Evolutionary conservation across 1,140 invertebrate species (phyloP).

Genomic region (Drosophila micromelanica): DNA sequence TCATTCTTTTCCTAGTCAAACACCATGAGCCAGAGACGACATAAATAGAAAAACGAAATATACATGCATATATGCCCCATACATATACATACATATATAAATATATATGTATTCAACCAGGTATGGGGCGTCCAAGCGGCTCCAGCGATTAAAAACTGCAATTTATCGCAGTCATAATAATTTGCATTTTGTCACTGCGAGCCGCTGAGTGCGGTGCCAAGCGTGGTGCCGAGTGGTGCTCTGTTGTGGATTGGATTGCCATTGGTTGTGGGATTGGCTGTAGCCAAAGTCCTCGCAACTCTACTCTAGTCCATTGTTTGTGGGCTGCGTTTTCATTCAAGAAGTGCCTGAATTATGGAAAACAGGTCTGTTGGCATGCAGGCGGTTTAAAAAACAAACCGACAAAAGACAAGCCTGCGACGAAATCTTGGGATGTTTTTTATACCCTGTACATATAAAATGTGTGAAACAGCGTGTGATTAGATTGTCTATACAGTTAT

Average conservation of each 20-base stretch:
- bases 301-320: slow-evolving; percentile 41
- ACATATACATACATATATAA: slow-evolving; percentile 4
- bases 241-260: slow-evolving; percentile 16
- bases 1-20: slow-evolving; percentile 71
- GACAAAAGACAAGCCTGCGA: slow-evolving; percentile 30
- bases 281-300: slow-evolving; percentile 8
- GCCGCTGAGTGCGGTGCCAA: slow-evolving; percentile 8
- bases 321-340: slow-evolving; percentile 53
- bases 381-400: slow-evolving; percentile 57
- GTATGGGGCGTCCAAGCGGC: slow-evolving; percentile 60
- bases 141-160: slow-evolving; percentile 80
- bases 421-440: slow-evolving; percentile 46
- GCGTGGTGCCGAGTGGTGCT: background rate
- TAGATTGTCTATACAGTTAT: too few relatives aligned
- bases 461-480: background rate
- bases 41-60: slow-evolving; percentile 6
- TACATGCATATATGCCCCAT: slow-evolving; percentile 7
- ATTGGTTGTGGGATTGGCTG: slow-evolving; percentile 12
- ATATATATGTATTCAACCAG: slow-evolving; percentile 49
- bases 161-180: slow-evolving; percentile 83
- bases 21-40: slow-evolving; percentile 5
- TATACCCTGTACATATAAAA: slow-evolving; percentile 14
- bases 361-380: slow-evolving; percentile 79
- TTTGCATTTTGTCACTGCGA: slow-evolving; percentile 80
- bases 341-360: slow-evolving; percentile 70